phyloP scores from a whole-genome alignment of 2,113 vertebrate genomes.

The Rhea pennata region DNA sequence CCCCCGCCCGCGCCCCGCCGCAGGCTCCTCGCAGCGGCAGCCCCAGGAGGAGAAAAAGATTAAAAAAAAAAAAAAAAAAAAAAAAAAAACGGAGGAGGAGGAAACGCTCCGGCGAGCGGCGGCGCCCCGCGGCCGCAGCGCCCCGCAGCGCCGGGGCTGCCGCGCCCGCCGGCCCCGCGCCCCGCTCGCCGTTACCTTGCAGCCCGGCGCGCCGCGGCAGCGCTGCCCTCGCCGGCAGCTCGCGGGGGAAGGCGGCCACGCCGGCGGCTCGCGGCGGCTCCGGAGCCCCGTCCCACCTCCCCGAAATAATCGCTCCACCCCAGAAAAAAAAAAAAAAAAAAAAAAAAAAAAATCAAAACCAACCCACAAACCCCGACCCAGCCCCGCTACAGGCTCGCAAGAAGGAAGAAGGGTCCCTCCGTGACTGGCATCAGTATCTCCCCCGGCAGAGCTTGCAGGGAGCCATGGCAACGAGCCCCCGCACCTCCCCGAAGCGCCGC shows the following conservation, averaged over 20 bases:
- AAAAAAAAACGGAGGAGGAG: no score
- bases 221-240: background rate
- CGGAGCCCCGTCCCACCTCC: slow-evolving; percentile 45
- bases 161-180: background rate
- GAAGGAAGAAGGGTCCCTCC: slow-evolving; percentile 62
- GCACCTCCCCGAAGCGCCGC: background rate
- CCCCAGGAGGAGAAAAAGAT: no score
- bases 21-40: no score
- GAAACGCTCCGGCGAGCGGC: no score
- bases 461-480: slow-evolving; percentile 76
- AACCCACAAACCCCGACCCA: background rate
- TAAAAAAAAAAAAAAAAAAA: no score
- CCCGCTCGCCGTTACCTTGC: background rate
- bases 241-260: background rate
- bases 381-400: slow-evolving; percentile 9
- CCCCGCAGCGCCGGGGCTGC: background rate
- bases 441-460: slow-evolving; percentile 58
- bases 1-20: background rate
- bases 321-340: background rate
- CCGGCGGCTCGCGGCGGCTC: background rate
- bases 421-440: slow-evolving; percentile 76
- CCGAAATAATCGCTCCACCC: slow-evolving; percentile 59
- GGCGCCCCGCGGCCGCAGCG: no score
- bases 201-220: background rate
- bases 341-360: background rate